Evolutionary conservation across 2,797 vertebrate genomes (phyloP), one percentile per base, ranked within the genome.

Genomic region (Chaenodraco wilsoni): DNA sequence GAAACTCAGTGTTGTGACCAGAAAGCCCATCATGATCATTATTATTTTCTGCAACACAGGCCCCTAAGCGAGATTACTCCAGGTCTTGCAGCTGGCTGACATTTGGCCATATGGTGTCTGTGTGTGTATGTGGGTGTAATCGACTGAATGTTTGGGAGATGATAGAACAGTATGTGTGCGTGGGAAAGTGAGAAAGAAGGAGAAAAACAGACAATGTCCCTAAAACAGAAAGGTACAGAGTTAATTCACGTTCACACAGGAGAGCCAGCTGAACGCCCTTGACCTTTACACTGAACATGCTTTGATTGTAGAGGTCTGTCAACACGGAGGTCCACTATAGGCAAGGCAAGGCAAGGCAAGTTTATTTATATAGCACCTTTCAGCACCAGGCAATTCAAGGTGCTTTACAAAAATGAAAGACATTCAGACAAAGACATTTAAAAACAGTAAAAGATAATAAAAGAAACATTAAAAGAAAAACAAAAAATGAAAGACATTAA

Each of bases 41-140:
- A 46, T 72, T 68, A 19, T 78, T 72, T 83, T 76, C 76, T 76
- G 66, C 68, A 69, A 74, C 73, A 67, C 65, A 69, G 70, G 66
- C 58, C 59, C 4, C 17, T 2, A 2, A 37, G 46, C 37, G 69
- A 75, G 65, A 68, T 72, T 65, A 73, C 74, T 78, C 58, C 79
- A 78, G 79, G 87, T 81, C 76, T 60, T 74, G 70, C 78, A 86
- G 84, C 78, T 88, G 84, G 79, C 79, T 88, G 82, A 91, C 81
- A 81, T 87, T 79, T 65, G 56, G 61, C 78, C 86, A 78, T 86
- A 83, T 87, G 81, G 79, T 60, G 74, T 44, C 48, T 65, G 52
- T 19, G 49, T 60, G 54, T 27, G 49, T 41, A 16, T 37, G 1
- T 62, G 58, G 50, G 54, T 46, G 44, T 48, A 40, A 64, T 52